Conservation (phyloP, 2,113 vertebrate species). For the Phoenicopterus ruber region DNA sequence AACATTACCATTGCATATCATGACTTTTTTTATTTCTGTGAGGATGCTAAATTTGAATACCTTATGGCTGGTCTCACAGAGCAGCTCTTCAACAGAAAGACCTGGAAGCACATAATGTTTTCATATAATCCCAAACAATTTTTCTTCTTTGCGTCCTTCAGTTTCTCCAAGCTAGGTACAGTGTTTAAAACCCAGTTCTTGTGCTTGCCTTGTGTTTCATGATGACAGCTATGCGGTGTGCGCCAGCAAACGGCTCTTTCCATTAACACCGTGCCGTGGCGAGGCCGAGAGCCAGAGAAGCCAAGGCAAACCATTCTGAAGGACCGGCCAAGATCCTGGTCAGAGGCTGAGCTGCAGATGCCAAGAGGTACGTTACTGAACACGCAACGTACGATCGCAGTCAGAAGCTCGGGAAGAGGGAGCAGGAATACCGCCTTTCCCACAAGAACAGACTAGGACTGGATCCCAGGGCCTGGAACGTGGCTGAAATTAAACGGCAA, state of each 20-base stretch:
- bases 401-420: not conserved
- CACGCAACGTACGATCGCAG: no score
- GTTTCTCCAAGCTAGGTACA: not conserved
- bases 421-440: not conserved
- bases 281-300: not conserved
- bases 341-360: not conserved
- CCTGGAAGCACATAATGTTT: not conserved
- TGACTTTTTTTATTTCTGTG: not conserved
- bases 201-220: not conserved
- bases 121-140: not conserved
- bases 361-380: not conserved
- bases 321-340: not conserved
- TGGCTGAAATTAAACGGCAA: not conserved
- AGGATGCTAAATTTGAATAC: not conserved
- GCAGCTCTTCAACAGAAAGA: not conserved
- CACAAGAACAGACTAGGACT: not conserved
- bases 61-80: not conserved
- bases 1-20: not conserved
- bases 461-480: not conserved
- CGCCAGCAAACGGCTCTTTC: not conserved
- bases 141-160: not conserved
- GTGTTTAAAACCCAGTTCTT: not conserved
- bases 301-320: not conserved
- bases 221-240: no score
- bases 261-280: rapidly evolving